A percentile compares a stretch with the other conserved stretches of the same genome.
These are phyloP conservation scores for human DNA, from an alignment of 2,113 vertebrate genomes.

Conservation along the genomic window DNA sequence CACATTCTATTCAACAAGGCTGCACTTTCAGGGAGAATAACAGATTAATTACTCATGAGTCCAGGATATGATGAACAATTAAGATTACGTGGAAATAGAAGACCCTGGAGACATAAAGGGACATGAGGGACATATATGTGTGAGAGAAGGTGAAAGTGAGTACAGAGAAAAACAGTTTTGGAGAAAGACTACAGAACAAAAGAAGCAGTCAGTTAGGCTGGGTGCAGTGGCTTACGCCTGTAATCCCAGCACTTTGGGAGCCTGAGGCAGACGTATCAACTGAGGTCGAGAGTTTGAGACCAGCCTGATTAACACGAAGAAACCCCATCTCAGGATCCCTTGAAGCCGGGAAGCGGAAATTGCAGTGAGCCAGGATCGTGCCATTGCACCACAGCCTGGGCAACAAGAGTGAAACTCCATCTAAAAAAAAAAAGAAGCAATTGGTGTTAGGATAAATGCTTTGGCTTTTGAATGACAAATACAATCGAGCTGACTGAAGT, in stretches of 20 bases:
- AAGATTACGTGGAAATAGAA: neutral
- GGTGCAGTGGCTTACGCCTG: no score
- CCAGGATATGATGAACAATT: neutral
- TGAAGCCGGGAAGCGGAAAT: no score
- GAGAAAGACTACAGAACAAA: neutral
- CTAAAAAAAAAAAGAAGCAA: neutral
- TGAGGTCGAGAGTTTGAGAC: no score
- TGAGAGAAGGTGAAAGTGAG: neutral
- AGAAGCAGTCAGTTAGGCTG: neutral
- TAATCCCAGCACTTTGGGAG: no score
- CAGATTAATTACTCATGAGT: neutral
- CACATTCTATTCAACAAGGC: neutral
- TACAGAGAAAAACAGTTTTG: neutral
- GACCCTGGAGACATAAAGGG: neutral
- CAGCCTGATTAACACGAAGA: no score
- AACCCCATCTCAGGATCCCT: no score
- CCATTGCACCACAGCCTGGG: no score
- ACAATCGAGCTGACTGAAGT: neutral
- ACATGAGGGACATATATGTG: no score
- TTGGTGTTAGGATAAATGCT: neutral
- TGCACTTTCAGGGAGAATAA: neutral
- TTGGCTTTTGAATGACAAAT: neutral
- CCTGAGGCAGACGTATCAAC: no score
- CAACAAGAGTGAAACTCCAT: no score
- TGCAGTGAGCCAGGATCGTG: no score